Conservation (phyloP, 2,888 invertebrate genomes). For the Camptogramma bilineatum region DNA sequence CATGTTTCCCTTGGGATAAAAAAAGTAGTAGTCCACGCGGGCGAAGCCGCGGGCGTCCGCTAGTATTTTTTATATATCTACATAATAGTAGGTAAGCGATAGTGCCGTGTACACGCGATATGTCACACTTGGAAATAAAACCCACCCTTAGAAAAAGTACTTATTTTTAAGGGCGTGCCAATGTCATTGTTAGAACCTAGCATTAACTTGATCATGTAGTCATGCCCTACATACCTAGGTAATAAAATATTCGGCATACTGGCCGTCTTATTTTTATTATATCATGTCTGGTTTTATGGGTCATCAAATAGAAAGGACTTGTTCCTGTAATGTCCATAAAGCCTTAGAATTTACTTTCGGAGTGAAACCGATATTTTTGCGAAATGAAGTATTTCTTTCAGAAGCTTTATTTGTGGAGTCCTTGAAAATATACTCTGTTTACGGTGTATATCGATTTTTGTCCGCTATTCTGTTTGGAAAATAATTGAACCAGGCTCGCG, state of each 20-base stretch:
- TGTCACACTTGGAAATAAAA: too few relatives aligned
- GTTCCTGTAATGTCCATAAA: constrained; percentile 30
- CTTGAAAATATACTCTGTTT: background rate
- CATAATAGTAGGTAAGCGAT: too few relatives aligned
- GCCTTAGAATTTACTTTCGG: constrained; percentile 29
- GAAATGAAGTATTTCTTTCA: constrained; percentile 27
- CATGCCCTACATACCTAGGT: constrained; percentile 2
- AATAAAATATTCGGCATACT: constrained; percentile 32
- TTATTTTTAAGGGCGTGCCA: background rate
- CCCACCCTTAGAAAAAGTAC: background rate
- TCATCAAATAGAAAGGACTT: constrained; percentile 37
- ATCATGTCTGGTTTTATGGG: constrained; percentile 37
- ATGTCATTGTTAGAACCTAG: background rate
- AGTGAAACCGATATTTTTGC: constrained; percentile 35
- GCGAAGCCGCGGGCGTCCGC: too few relatives aligned
- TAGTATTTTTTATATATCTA: too few relatives aligned
- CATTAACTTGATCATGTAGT: background rate
- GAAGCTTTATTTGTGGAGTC: background rate
- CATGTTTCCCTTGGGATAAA: too few relatives aligned
- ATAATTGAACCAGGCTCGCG: too few relatives aligned
- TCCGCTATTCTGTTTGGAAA: background rate
- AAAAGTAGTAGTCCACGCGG: too few relatives aligned
- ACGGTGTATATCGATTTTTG: background rate
- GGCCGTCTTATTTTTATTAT: constrained; percentile 39
- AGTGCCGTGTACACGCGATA: too few relatives aligned